A percentile compares a stretch with the other conserved stretches of the same genome.
Conservation (phyloP, 2,797 vertebrate genomes). For the Yasuhikotakia modesta region DNA sequence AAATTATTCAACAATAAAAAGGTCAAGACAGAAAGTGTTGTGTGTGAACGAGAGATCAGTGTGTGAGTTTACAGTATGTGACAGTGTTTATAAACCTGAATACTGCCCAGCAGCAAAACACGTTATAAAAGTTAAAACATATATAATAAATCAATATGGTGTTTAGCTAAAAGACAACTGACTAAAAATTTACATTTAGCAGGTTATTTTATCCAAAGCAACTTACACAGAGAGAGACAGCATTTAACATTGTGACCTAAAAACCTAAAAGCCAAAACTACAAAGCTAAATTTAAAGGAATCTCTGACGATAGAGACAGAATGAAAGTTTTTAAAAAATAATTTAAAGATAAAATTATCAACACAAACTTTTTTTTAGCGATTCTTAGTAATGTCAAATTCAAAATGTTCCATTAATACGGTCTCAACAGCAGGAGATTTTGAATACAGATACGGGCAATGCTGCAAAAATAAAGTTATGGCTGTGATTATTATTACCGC, state of each 20-base stretch:
- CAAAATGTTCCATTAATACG: too few species aligned
- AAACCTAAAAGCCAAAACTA: too few species aligned
- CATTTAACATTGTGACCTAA: too few species aligned
- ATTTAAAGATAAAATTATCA: too few species aligned
- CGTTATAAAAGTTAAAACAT: not conserved
- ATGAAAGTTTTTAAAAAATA: too few species aligned
- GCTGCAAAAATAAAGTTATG: conserved; percentile 21
- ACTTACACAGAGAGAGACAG: too few species aligned
- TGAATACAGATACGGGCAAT: conserved; percentile 9
- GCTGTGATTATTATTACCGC: conserved; percentile 27
- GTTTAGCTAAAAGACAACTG: not conserved
- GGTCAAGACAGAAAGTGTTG: not conserved
- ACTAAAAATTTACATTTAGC: too few species aligned
- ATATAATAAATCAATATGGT: not conserved
- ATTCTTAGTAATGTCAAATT: not conserved
- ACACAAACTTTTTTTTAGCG: too few species aligned
- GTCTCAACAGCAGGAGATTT: not conserved
- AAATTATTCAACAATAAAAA: not conserved
- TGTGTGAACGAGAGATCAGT: not conserved
- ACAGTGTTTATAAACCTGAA: not conserved
- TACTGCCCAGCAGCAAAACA: not conserved
- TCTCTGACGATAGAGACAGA: too few species aligned
- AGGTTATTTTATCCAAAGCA: too few species aligned
- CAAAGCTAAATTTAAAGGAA: too few species aligned
- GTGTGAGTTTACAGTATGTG: not conserved